phyloP scores from a whole-genome alignment of 2,888 invertebrate species.

The Candidula unifasciata region DNA sequence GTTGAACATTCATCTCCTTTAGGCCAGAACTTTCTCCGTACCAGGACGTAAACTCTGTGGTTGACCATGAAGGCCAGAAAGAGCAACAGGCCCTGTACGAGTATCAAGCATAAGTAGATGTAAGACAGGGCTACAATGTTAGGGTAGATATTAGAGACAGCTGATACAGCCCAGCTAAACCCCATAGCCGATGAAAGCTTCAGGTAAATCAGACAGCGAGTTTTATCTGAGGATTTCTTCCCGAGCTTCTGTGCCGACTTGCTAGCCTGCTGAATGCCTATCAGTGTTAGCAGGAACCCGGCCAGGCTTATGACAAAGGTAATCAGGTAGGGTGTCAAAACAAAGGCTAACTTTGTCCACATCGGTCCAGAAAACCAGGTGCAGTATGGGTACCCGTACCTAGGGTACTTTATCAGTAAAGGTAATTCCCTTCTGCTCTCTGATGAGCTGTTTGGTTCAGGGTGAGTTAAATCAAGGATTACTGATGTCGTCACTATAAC shows the following conservation, averaged over 20 bases:
- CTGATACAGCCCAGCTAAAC: constrained; percentile 12
- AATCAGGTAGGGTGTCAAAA: constrained; percentile 49
- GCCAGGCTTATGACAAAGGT: constrained; percentile 47
- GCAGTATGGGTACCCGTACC: constrained; percentile 37
- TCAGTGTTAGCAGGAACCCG: constrained; percentile 52
- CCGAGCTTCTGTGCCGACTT: not conserved
- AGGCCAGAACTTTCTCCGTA: not conserved
- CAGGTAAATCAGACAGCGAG: constrained; percentile 19
- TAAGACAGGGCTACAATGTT: not conserved
- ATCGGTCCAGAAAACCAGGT: constrained; percentile 44
- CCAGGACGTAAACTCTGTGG: not conserved
- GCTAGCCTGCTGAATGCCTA: constrained; percentile 46
- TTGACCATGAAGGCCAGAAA: constrained; percentile 43
- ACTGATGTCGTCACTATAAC: constrained; percentile 18
- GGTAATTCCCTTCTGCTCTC: not conserved
- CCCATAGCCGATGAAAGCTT: constrained; percentile 47
- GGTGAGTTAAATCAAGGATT: constrained; percentile 16
- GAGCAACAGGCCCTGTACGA: constrained; percentile 34
- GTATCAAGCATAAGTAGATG: constrained; percentile 1
- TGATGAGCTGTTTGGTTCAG: not conserved
- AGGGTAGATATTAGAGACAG: not conserved
- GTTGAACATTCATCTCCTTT: not conserved
- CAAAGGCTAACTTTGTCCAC: constrained; percentile 36
- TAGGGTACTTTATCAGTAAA: not conserved
- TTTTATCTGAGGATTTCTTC: not conserved